Conservation (phyloP, 2,113 vertebrate species). For the Calypte anna region DNA sequence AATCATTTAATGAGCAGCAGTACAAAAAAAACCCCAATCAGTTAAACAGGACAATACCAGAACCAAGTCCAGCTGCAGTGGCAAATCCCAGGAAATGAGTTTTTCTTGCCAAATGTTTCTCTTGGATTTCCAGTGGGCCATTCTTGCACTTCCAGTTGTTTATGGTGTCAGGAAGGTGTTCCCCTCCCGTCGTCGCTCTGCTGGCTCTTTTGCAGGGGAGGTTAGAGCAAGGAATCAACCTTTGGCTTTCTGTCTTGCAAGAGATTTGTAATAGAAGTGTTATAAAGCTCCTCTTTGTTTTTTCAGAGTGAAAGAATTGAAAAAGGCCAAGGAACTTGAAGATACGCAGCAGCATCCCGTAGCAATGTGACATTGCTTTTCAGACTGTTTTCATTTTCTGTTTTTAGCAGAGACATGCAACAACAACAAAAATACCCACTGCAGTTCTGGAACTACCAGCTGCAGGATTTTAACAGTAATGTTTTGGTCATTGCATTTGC, state of each 20-base stretch:
- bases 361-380: constrained; percentile 97
- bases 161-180: not conserved
- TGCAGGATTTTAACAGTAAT: constrained; percentile 89
- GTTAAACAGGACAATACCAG: not conserved
- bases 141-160: not conserved
- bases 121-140: not conserved
- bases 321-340: constrained; percentile 99
- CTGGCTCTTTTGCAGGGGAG: constrained; percentile 15
- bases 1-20: not conserved
- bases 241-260: not conserved
- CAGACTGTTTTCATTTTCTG: constrained; percentile 94
- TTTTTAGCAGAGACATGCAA: constrained; percentile 98
- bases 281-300: constrained; percentile 71
- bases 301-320: constrained; percentile 99
- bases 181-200: not conserved
- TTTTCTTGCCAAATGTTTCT: not conserved
- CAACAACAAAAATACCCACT: constrained; percentile 86
- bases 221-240: not conserved
- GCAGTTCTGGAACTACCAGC: constrained; percentile 82
- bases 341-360: constrained; percentile 91
- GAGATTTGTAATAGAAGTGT: not conserved
- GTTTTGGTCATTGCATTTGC: constrained; percentile 89
- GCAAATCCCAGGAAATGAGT: fast-evolving
- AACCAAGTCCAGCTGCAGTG: fast-evolving
- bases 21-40: no score